Evolutionary conservation across 2,113 vertebrate genomes (phyloP).

Genomic region (Neogale vison): DNA sequence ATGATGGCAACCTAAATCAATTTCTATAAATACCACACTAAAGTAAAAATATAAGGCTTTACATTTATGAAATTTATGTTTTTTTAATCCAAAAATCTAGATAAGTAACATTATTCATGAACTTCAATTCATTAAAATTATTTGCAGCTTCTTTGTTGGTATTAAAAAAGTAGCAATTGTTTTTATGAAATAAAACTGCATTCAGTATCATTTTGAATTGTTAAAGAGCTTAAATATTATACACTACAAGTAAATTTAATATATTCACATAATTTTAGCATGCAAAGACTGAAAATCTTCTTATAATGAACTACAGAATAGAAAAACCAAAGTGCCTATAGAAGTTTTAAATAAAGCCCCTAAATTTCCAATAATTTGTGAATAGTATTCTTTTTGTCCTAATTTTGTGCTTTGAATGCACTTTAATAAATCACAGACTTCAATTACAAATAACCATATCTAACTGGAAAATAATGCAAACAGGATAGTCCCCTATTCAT

Average conservation of each 20-base stretch:
- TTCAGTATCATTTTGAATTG: constrained; percentile 47
- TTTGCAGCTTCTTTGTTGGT: constrained; percentile 49
- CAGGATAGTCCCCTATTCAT: neutral
- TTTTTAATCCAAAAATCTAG: neutral
- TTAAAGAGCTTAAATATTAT: constrained; percentile 13
- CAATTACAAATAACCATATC: neutral
- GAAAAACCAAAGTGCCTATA: neutral
- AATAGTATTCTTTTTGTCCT: constrained; percentile 27
- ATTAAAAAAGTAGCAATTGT: constrained; percentile 42
- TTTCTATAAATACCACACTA: neutral
- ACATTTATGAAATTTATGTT: neutral
- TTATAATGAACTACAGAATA: constrained; percentile 24
- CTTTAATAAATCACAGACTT: neutral
- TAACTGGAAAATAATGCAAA: constrained; percentile 4
- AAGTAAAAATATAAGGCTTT: neutral
- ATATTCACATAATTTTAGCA: neutral
- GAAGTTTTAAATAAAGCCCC: neutral
- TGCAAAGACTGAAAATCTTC: neutral
- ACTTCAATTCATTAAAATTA: constrained; percentile 52
- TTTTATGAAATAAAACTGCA: constrained; percentile 63
- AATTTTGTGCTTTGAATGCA: constrained; percentile 29
- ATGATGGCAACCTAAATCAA: constrained; percentile 81
- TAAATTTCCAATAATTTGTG: neutral
- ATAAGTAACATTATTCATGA: neutral
- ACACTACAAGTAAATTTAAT: neutral